Base-by-base conservation (phyloP, 2,888 invertebrate genomes). In the Thymelicus lineola region DNA sequence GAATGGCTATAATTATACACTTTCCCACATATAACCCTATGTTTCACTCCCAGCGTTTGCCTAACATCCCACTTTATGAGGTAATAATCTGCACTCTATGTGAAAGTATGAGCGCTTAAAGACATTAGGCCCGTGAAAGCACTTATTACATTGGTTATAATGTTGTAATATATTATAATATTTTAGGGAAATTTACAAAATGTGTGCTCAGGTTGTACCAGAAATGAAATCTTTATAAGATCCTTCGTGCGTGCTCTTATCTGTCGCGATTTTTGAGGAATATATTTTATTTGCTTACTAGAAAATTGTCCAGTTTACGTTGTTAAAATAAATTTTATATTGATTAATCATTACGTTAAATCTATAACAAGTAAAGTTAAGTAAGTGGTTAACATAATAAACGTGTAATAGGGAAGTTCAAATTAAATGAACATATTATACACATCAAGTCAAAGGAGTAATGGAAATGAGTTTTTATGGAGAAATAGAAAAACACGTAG, bases 21-120 rank as follows among this genome's bases (percentile, higher is more conserved):
- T 28, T 61, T n/a, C 61, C n/a, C 61, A 48, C 36, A 35, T 36
- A 57, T 17, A 14, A 48, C 17, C 20, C 28, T 38, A 61, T 62
- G 58, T 66, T 65, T 68, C 66, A 45, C 45, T 53, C 45, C 42
- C 66, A 65, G 59, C 72, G 68, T 73, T 71, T 71, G 68, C 72
- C 71, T 71, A 71, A 73, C 70, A 71, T 63, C 59, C 46, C 35
- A 66, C 68, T 71, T 73, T 66, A 73, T 69, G 66, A 59, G 45
- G 63, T 66, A 20, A 68, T 72, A 68, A 72, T 66, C 48, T 65
- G 36, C 63, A 36, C 50, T 50, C 50, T 9, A 62, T 50, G 62
- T 36, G 35, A 36, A 62, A 62, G 50, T 62, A 62, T 50, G 35
- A 35, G 20, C 62, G 36, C 50, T 50, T 62, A n/a, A 62, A 62